Percentiles rank a stretch among this genome's conserved stretches.
phyloP scores from a whole-genome alignment of 2,888 invertebrate species.

The Thereva unica region DNA sequence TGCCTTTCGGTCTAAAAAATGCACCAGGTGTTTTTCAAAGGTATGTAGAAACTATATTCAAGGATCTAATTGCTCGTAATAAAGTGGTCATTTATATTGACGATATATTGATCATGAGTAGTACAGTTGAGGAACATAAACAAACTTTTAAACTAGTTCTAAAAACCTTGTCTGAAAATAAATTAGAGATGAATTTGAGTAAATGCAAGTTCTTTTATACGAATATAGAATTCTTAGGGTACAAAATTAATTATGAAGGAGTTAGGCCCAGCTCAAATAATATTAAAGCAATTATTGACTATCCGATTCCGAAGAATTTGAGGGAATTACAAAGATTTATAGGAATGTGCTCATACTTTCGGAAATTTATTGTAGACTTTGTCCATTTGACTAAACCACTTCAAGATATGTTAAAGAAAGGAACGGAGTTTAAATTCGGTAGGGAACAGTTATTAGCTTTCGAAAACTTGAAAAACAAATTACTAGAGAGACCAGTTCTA shows the following conservation, averaged over 20 bases:
- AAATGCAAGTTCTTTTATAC: slow-evolving; percentile 45
- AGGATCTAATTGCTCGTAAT: slow-evolving; percentile 39
- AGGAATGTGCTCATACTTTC: slow-evolving; percentile 41
- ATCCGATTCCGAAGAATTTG: slow-evolving; percentile 43
- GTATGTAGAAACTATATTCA: slow-evolving; percentile 43
- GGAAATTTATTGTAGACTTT: slow-evolving; percentile 39
- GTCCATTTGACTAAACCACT: slow-evolving; percentile 47
- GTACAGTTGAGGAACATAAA: slow-evolving; percentile 43
- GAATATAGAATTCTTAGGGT: slow-evolving; percentile 45
- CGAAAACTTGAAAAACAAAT: slow-evolving; percentile 32
- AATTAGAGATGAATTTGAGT: slow-evolving; percentile 37
- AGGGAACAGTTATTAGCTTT: slow-evolving; percentile 23
- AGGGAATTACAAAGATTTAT: slow-evolving; percentile 42
- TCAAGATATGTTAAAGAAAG: slow-evolving; percentile 45
- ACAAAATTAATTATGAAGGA: slow-evolving; percentile 41
- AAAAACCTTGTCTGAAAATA: slow-evolving; percentile 41
- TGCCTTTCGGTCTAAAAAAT: slow-evolving; percentile 43
- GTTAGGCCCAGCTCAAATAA: slow-evolving; percentile 39
- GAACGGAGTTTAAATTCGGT: slow-evolving; percentile 28
- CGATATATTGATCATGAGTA: slow-evolving; percentile 45
- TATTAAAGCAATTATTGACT: slow-evolving; percentile 44
- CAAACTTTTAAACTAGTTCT: slow-evolving; percentile 41
- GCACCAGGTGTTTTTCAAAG: slow-evolving; percentile 12
- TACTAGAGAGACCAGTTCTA: slow-evolving; percentile 44
- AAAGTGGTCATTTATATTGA: slow-evolving; percentile 46